Evolutionary conservation across 2,888 invertebrate species (phyloP), one percentile per base, ranked within the genome.

Genomic region (Lingula anatina): DNA sequence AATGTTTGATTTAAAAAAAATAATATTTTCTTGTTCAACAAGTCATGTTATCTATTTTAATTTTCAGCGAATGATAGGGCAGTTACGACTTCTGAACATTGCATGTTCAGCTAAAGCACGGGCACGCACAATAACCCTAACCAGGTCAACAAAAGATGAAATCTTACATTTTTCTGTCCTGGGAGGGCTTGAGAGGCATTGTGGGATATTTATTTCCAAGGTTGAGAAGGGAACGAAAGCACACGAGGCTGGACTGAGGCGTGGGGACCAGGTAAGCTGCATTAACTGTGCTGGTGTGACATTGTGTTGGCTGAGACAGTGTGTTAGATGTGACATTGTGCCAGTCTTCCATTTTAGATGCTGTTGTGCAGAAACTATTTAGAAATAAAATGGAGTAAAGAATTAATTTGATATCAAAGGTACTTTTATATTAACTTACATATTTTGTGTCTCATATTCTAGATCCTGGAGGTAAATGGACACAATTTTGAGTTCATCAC

Each of bases 41-140:
- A n/a, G n/a, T n/a, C n/a, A n/a, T n/a, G n/a, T n/a, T n/a, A n/a
- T n/a, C n/a, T n/a, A n/a, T n/a, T n/a, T n/a, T n/a, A n/a, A n/a
- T n/a, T 58, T 61, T 38, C 69, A 80, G 76, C 88, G 87, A 73
- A 88, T 95, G 88, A 84, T 86, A 60, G 90, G 89, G 51, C 71
- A 73, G 61, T 55, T 73, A 48, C 57, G 73, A 24, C 51, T 73
- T 47, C 78, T 99, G 61, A 96, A 96, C 74, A 92, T 99, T 62
- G 95, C 97, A 9, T 97, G 97, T 78, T 92, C 92, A 24, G 94
- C 95, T 23, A 99, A 99, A 79, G 96, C 99, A 1, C 81, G 93
- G 56, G 87, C 90, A 57, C 83, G 99, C 59, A 90, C 88, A 65
- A 88, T 97, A 5, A 94, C 92, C 7, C 80, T 99, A 54, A 90